Percentiles rank a stretch among this genome's conserved stretches.
These are phyloP conservation scores for Epinotia bilunana DNA, from an alignment of 2,888 invertebrate species.

Conservation along the genomic window DNA sequence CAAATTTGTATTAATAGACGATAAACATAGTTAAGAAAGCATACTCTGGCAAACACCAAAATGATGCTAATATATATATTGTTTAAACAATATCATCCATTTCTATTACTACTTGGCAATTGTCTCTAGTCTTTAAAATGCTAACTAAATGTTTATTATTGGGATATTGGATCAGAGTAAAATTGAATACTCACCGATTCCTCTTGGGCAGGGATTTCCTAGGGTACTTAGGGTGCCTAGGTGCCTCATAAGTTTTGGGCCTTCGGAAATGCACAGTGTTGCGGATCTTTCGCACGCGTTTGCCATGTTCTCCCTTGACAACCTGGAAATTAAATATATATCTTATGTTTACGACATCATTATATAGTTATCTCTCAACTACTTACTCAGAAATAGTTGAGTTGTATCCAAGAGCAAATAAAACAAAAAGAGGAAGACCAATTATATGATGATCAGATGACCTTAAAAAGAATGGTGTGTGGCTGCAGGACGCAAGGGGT, in stretches of 20 bases:
- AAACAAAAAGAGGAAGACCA: too few species aligned
- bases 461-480: too few species aligned
- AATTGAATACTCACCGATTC: constrained; percentile 88
- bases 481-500: too few species aligned
- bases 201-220: constrained; percentile 97
- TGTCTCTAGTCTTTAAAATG: neutral
- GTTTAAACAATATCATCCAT: neutral
- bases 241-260: constrained; percentile 96
- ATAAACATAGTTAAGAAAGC: too few species aligned
- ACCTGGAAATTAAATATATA: constrained; percentile 83
- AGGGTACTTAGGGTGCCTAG: constrained; percentile 97
- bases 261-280: constrained; percentile 98
- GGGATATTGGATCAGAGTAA: neutral
- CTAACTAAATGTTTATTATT: neutral
- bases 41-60: neutral
- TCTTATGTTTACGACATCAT: too few species aligned
- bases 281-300: constrained; percentile 94
- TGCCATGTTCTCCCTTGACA: constrained; percentile 95
- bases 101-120: neutral
- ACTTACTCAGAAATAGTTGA: too few species aligned
- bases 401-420: too few species aligned
- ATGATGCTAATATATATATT: neutral
- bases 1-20: neutral
- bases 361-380: too few species aligned
- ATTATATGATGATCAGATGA: too few species aligned